These are phyloP conservation scores for Platycercus adscitus DNA, from an alignment of 2,113 vertebrate species.

Conservation along the genomic window DNA sequence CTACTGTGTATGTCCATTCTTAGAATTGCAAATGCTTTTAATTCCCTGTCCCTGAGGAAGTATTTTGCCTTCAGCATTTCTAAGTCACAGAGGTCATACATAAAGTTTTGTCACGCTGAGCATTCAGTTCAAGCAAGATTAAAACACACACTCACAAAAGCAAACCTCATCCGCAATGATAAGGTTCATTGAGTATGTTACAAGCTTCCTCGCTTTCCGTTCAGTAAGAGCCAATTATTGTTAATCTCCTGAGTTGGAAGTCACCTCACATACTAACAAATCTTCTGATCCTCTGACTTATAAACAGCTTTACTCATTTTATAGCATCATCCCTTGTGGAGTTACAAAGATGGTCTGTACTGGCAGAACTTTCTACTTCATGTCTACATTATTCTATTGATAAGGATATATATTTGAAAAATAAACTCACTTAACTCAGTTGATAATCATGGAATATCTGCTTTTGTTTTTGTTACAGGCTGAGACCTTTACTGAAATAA, in stretches of 20 bases:
- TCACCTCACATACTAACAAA: neutral
- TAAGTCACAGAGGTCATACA: neutral
- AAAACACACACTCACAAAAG: neutral
- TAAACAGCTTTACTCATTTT: conserved; percentile 5
- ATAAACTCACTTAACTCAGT: neutral
- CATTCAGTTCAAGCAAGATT: neutral
- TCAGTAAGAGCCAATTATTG: conserved; percentile 8
- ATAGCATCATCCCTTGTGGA: neutral
- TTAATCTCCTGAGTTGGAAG: conserved; percentile 9
- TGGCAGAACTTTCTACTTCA: neutral
- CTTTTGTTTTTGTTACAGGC: neutral
- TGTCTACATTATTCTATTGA: neutral
- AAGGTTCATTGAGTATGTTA: neutral
- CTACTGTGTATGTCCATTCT: accelerated
- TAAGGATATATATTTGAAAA: neutral
- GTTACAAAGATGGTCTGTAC: neutral
- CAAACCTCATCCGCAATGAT: neutral
- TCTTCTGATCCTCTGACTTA: neutral
- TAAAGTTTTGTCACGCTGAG: neutral
- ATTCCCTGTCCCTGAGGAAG: neutral
- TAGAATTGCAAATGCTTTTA: neutral
- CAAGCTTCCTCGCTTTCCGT: neutral
- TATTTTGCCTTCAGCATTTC: neutral
- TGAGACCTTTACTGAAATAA: neutral
- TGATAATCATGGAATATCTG: neutral